A percentile compares a stretch with the other conserved stretches of the same genome.
These are phyloP conservation scores for Artibeus lituratus DNA, from an alignment of 2,797 vertebrate species.

Conservation along the genomic window DNA sequence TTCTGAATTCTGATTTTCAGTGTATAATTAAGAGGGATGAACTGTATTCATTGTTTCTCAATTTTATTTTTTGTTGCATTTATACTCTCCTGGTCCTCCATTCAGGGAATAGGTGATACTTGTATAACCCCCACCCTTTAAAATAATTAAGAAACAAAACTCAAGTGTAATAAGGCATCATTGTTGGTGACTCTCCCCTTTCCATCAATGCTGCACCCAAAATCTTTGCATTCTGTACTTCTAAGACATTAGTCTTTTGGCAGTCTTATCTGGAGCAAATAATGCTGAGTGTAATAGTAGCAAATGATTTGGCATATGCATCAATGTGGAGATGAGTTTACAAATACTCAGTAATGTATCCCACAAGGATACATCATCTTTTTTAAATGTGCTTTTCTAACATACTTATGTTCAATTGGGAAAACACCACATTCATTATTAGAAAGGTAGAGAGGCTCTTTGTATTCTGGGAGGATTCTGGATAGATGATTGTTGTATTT, in stretches of 20 bases:
- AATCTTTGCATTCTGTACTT: constrained; percentile 39
- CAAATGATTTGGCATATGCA: neutral
- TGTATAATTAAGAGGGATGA: neutral
- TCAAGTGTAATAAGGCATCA: constrained; percentile 35
- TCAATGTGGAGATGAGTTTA: neutral
- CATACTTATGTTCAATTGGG: neutral
- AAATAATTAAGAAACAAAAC: constrained; percentile 57
- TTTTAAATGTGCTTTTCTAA: constrained; percentile 27
- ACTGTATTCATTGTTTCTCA: neutral
- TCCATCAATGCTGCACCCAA: neutral
- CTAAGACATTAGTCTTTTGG: constrained; percentile 32
- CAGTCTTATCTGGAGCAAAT: neutral
- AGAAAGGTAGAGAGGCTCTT: neutral
- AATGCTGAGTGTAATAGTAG: constrained; percentile 52
- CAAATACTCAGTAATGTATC: neutral
- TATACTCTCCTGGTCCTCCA: neutral
- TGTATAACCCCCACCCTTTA: neutral
- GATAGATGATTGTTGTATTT: constrained; percentile 39
- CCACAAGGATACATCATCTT: neutral
- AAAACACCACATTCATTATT: constrained; percentile 26
- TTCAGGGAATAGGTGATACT: neutral
- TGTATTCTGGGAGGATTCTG: neutral
- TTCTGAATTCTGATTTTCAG: constrained; percentile 24
- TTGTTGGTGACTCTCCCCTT: constrained; percentile 23
- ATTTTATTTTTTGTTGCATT: constrained; percentile 41